Evolutionary conservation across 2,797 vertebrate species (phyloP).

Genomic region (Paratrypauchen microcephalus): DNA sequence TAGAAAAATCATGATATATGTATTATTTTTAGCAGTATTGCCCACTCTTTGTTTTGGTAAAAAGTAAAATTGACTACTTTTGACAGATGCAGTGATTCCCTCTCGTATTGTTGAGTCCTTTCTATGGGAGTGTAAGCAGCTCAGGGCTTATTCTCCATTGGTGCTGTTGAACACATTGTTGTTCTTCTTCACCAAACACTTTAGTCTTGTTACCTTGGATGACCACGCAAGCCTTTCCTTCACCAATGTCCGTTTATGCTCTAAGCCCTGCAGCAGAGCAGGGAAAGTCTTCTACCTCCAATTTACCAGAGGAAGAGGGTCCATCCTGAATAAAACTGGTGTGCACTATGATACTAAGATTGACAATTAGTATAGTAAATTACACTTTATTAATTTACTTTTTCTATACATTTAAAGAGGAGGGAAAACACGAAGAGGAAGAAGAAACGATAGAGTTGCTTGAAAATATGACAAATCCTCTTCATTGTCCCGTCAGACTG

Average conservation of each 20-base stretch:
- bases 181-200: conserved; percentile 94
- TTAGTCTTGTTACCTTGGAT: conserved; percentile 85
- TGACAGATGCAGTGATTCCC: conserved; percentile 60
- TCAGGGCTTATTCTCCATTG: conserved; percentile 93
- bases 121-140: conserved; percentile 97
- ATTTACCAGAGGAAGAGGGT: conserved; percentile 72
- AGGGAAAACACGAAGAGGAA: conserved; percentile 81
- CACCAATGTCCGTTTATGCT: conserved; percentile 83
- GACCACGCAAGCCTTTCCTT: conserved; percentile 92
- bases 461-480: conserved; percentile 87
- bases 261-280: conserved; percentile 79
- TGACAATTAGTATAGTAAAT: not conserved
- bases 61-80: not conserved
- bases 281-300: conserved; percentile 86
- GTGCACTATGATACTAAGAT: not conserved
- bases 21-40: too few relatives aligned
- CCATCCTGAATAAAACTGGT: conserved; percentile 45
- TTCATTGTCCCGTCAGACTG: conserved; percentile 91
- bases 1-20: not conserved
- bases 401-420: conserved; percentile 44
- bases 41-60: not conserved
- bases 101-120: conserved; percentile 94
- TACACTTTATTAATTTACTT: not conserved
- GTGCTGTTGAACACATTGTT: conserved; percentile 95
- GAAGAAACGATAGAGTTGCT: conserved; percentile 84